Percentiles rank a stretch among this genome's conserved stretches.
phyloP scores from a whole-genome alignment of 2,888 invertebrate genomes.

The Myathropa florea region DNA sequence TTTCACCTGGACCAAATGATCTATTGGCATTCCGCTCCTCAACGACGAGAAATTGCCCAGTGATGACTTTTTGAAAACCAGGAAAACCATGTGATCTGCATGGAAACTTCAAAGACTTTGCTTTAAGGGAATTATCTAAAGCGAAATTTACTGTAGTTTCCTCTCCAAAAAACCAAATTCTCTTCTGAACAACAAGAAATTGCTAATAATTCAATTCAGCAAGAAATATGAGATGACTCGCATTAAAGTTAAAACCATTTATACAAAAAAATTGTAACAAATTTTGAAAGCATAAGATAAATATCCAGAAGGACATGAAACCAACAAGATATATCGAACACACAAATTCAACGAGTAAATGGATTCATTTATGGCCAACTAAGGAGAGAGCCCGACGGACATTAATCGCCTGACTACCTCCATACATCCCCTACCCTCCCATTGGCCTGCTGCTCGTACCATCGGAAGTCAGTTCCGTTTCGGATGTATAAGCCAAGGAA shows the following conservation, averaged over 20 bases:
- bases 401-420: conserved; percentile 44
- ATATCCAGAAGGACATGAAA: background rate
- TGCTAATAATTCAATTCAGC: background rate
- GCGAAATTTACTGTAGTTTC: too few species aligned
- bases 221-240: background rate
- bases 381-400: conserved; percentile 43
- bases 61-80: too few species aligned
- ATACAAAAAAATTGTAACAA: background rate
- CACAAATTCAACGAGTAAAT: conserved; percentile 35
- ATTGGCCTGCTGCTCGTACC: background rate
- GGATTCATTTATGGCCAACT: conserved; percentile 60
- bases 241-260: background rate
- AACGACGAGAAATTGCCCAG: too few species aligned
- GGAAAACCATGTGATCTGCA: too few species aligned
- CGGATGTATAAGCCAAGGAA: conserved; percentile 13
- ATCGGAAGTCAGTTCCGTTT: conserved; percentile 27
- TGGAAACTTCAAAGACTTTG: too few species aligned
- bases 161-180: background rate
- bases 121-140: too few species aligned
- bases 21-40: too few species aligned
- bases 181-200: too few species aligned
- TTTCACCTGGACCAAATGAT: too few species aligned
- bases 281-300: background rate
- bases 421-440: background rate
- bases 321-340: conserved; percentile 47